Percentiles rank a stretch among this genome's conserved stretches.
phyloP scores from a whole-genome alignment of 2,797 vertebrate genomes.

The Lutjanus argentimaculatus region DNA sequence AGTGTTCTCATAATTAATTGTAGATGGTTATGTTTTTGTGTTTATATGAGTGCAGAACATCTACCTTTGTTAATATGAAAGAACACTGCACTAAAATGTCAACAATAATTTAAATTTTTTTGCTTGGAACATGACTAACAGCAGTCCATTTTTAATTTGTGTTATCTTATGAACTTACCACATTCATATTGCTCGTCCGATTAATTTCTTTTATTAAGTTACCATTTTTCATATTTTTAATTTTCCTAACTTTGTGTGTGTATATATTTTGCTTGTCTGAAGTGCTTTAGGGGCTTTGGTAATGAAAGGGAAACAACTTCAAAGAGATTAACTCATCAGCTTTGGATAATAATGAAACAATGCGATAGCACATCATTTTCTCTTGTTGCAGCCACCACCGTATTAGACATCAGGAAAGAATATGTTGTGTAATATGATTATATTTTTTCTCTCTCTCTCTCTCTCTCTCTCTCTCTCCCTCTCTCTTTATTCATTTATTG shows the following conservation, averaged over 20 bases:
- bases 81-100: slow-evolving; percentile 3
- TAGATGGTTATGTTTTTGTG: background rate
- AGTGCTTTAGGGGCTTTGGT: slow-evolving; percentile 67
- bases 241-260: slow-evolving; percentile 64
- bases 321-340: slow-evolving; percentile 84
- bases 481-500: slow-evolving; percentile 10
- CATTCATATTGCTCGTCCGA: slow-evolving; percentile 30
- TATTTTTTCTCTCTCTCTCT: background rate
- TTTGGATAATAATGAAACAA: slow-evolving; percentile 80
- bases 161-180: slow-evolving; percentile 32
- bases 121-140: background rate
- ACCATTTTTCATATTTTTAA: slow-evolving; percentile 53
- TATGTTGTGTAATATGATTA: slow-evolving; percentile 72
- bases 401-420: slow-evolving; percentile 66
- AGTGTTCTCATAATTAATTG: background rate
- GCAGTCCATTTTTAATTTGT: slow-evolving; percentile 38
- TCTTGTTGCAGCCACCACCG: slow-evolving; percentile 44
- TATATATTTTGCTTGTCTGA: slow-evolving; percentile 59
- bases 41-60: background rate
- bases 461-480: no score
- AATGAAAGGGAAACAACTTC: slow-evolving; percentile 82
- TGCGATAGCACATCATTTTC: slow-evolving; percentile 67
- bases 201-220: slow-evolving; percentile 59
- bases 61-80: slow-evolving; percentile 15
- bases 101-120: slow-evolving; percentile 33